Evolutionary conservation across 2,113 vertebrate species (phyloP), one percentile per base, ranked within the genome.

Genomic region (Serinus canaria): DNA sequence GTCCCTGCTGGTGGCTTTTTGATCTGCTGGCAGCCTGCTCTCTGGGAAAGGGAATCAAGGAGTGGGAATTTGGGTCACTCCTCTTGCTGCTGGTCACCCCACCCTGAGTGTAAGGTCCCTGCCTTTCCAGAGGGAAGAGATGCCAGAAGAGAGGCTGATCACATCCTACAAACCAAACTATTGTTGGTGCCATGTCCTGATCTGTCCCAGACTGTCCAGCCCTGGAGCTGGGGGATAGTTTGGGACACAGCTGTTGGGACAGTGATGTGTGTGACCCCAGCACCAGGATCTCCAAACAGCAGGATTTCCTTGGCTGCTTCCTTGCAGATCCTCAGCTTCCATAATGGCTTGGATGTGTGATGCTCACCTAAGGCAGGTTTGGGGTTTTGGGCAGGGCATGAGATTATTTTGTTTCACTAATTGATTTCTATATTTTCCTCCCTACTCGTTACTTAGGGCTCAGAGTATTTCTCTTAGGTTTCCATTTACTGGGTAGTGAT

Each of bases 131-230:
- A 78, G 28, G 43, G 25, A 14, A 24, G 46, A 70, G 73, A 3
- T 31, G 30, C 12, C 27, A 58, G 31, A 41, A 28, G 63, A 41
- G 1, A 2, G 19, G 16, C 33, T 55, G 60, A 6, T 47, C 2
- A 0, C 12, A 4, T n/a, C 60, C 28, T 63, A 55, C 20, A 67
- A 68, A 24, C 10, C 63, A 70, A 50, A 8, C 11, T 3, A 0
- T n/a, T 3, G 0, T 21, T 1, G 2, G 12, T 17, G 11, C 39
- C 10, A 1, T 9, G 6, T 43, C 7, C 23, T 78, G 4, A 0
- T 24, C 21, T 47, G 25, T 35, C 55, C 46, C 41, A 59, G 30
- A 2, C 22, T 17, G 7, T 25, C 13, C 49, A 83, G 59, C 27
- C 43, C 43, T 47, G 73, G 35, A 47, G 59, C 2, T 52, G n/a